phyloP scores from a whole-genome alignment of 2,888 invertebrate species.

The Nineta flava region DNA sequence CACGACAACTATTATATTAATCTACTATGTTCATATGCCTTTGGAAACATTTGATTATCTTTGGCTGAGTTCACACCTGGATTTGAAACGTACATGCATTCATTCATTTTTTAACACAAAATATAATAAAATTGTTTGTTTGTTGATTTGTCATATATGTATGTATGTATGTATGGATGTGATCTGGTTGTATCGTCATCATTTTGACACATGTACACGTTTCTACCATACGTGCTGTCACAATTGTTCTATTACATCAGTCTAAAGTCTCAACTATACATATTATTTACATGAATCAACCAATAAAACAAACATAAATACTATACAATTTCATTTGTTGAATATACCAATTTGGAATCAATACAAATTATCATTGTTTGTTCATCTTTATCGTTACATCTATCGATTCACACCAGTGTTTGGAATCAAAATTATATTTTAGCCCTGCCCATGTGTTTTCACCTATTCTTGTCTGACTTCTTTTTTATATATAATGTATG shows the following conservation, averaged over 20 bases:
- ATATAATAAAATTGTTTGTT: too few relatives aligned
- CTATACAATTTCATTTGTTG: neutral
- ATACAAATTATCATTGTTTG: too few relatives aligned
- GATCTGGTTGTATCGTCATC: too few relatives aligned
- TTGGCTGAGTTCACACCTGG: conserved; percentile 3
- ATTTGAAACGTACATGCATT: neutral
- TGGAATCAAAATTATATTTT: too few relatives aligned
- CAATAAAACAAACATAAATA: conserved; percentile 3
- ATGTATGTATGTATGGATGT: too few relatives aligned
- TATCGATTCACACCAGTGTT: too few relatives aligned
- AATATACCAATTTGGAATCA: neutral
- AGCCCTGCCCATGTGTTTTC: too few relatives aligned
- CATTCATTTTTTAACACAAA: neutral
- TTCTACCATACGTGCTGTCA: neutral
- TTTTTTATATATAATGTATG: too few relatives aligned
- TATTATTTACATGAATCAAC: neutral
- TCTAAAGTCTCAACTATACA: conserved; percentile 5
- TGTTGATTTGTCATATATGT: too few relatives aligned
- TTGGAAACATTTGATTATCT: conserved; percentile 5
- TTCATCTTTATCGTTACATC: too few relatives aligned
- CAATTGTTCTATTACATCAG: conserved; percentile 1
- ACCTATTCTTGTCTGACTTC: too few relatives aligned
- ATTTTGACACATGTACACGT: neutral
- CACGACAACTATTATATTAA: neutral
- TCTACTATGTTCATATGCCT: conserved; percentile 5